Evolutionary conservation across 2,888 invertebrate genomes (phyloP).

Genomic region (Anthophora plumipes): DNA sequence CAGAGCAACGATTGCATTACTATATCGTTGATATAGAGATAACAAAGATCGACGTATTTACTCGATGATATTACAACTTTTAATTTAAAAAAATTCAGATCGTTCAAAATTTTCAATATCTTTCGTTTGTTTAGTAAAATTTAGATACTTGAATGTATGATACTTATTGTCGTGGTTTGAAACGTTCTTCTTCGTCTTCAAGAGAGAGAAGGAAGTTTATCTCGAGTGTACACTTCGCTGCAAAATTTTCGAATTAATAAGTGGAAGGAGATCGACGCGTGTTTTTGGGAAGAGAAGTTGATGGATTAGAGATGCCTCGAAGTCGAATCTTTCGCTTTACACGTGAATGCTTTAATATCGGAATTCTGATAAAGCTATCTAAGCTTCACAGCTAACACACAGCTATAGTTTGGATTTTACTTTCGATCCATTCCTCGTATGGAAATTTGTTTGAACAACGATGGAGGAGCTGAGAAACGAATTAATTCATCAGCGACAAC

Average conservation of each 20-base stretch:
- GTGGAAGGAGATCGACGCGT: neutral
- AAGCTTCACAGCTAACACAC: neutral
- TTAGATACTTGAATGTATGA: no score
- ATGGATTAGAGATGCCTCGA: neutral
- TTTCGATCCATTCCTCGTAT: no score
- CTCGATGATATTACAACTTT: constrained; percentile 66
- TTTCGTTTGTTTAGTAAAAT: no score
- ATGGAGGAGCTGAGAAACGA: no score
- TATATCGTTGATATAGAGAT: constrained; percentile 12
- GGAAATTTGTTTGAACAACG: no score
- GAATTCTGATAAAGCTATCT: neutral
- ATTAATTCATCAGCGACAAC: no score
- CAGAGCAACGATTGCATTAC: constrained; percentile 51
- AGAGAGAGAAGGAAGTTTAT: constrained; percentile 37
- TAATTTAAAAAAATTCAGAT: no score
- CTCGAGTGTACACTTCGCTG: constrained; percentile 25
- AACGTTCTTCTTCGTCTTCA: constrained; percentile 27
- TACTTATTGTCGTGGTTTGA: neutral
- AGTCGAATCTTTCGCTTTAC: neutral
- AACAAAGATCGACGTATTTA: constrained; percentile 13
- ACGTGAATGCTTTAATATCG: neutral
- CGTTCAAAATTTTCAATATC: no score
- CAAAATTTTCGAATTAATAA: constrained; percentile 14
- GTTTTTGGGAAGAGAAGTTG: neutral
- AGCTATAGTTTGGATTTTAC: neutral